Base-by-base conservation (phyloP, 2,113 vertebrate genomes). In the Megaptera novaeangliae region DNA sequence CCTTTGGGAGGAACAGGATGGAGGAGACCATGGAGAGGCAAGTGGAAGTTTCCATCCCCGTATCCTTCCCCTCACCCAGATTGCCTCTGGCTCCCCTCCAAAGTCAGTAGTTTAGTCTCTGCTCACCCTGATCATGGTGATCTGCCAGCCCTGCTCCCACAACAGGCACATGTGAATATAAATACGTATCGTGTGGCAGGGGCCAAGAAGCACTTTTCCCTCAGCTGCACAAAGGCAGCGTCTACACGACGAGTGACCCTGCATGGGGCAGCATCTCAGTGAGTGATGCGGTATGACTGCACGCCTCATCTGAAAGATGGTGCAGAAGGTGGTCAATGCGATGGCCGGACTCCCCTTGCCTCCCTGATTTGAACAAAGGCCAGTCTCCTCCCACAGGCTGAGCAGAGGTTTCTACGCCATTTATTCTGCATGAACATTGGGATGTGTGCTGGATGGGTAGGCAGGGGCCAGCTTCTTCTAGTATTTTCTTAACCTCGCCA, bases 221-320 rank as follows among this genome's bases (percentile, higher is more conserved):
- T 97, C 96, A 87, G 87, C 96, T 95, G 95, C 97, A 96, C 96
- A 97, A 96, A 95, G 92, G 96, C 98, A 98, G 96, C 46, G 96
- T 97, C 95, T 98, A 97, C 97, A 97, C 83, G 96, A 80, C 21
- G 55, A 84, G 96, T 97, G 96, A 90, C 64, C 75, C 82, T 92
- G 41, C 95, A 94, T 92, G 95, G 89, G 81, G 92, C 96, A 98
- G 90, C 98, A 97, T 98, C 97, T 97, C 97, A 97, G 96, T 84
- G 13, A 85, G 95, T 97, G 98, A 97, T 95, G 90, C 95, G 96
- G 95, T 46, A 90, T 90, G 96, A 82, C 63, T 85, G 92, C 95
- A 97, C 41, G 98, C 89, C 92, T 98, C 97, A 98, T 97, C 98
- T 98, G 97, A 98, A 98, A 98, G 98, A 98, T 97, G 87, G 96